Evolutionary conservation across 2,113 vertebrate species (phyloP).

Genomic region (Mungos mungo): DNA sequence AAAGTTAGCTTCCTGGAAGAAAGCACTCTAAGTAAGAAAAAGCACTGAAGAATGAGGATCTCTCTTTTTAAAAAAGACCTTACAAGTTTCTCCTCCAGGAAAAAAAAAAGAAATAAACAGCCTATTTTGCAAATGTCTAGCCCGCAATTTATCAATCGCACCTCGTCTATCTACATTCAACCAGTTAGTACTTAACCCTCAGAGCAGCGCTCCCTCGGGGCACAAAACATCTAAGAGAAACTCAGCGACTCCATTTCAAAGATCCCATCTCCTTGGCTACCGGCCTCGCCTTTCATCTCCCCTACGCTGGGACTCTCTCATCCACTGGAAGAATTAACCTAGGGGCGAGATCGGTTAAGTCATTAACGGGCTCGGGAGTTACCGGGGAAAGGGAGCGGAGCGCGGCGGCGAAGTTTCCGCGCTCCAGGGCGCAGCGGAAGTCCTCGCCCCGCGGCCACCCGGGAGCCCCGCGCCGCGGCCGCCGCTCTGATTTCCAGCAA

Average conservation of each 20-base stretch:
- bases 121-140: not conserved
- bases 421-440: not conserved
- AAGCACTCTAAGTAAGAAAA: not conserved
- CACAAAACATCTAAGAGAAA: not conserved
- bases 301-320: not conserved
- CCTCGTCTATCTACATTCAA: not conserved
- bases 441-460: not conserved
- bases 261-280: not conserved
- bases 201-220: not conserved
- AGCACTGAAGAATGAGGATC: not conserved
- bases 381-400: not conserved
- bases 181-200: not conserved
- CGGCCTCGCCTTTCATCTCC: not conserved
- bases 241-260: slow-evolving; percentile 23
- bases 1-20: slow-evolving; percentile 49
- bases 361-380: not conserved
- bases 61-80: not conserved
- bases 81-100: not conserved
- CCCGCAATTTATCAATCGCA: not conserved
- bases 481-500: not conserved
- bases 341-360: too few relatives aligned
- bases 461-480: not conserved
- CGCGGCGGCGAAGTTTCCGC: rapidly evolving
- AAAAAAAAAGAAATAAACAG: not conserved
- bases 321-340: rapidly evolving